These are phyloP conservation scores for Zingel zingel DNA, from an alignment of 2,113 vertebrate genomes.

Conservation along the genomic window DNA sequence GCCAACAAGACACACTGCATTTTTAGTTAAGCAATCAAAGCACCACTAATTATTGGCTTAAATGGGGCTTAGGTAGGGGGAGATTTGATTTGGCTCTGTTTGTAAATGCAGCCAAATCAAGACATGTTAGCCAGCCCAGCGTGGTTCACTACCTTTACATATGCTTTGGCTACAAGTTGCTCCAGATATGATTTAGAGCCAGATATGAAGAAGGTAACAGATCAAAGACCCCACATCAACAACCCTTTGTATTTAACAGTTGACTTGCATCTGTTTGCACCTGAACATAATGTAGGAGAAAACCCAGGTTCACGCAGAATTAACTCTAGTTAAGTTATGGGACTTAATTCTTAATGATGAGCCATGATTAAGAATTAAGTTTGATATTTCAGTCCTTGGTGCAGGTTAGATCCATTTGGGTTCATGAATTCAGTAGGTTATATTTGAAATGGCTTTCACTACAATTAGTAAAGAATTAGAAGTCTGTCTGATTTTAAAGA, in stretches of 20 bases:
- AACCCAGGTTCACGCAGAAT: background rate
- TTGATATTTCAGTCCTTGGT: background rate
- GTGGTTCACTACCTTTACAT: background rate
- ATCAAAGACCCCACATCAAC: background rate
- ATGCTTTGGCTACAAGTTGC: background rate
- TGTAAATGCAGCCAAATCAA: background rate
- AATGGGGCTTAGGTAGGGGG: slow-evolving; percentile 3
- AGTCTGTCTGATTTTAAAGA: background rate
- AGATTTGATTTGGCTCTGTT: background rate
- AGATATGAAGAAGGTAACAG: background rate
- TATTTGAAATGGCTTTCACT: background rate
- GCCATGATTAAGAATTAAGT: background rate
- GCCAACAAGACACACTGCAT: background rate
- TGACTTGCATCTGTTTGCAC: background rate
- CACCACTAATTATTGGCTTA: background rate
- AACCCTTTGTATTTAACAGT: background rate
- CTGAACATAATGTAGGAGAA: background rate
- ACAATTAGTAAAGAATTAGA: no score
- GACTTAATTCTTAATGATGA: background rate
- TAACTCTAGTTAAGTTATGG: background rate
- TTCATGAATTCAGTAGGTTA: background rate
- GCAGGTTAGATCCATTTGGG: background rate
- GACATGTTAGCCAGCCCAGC: background rate
- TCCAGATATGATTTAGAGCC: background rate
- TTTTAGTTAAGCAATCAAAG: slow-evolving; percentile 29